These are phyloP conservation scores for Misgurnus anguillicaudatus DNA, from an alignment of 2,113 vertebrate species.

Conservation along the genomic window DNA sequence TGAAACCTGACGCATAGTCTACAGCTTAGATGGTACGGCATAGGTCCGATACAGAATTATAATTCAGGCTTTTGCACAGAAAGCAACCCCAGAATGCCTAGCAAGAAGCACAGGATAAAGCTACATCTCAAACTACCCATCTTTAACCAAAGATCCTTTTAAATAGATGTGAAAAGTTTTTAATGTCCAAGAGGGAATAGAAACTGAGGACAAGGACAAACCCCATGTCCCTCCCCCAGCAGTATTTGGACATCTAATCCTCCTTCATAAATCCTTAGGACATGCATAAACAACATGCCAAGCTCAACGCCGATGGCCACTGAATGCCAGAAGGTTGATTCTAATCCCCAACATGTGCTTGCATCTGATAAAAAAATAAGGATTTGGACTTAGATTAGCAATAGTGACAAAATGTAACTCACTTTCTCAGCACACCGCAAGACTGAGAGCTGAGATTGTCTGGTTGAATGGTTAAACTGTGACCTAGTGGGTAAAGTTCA, in stretches of 20 bases:
- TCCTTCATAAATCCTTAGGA: constrained; percentile 34
- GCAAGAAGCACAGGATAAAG: no score
- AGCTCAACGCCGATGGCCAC: not conserved
- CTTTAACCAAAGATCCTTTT: not conserved
- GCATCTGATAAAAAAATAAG: not conserved
- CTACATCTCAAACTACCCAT: no score
- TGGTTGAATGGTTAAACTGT: not conserved
- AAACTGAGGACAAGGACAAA: not conserved
- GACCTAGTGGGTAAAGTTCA: not conserved
- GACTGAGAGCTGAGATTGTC: no score
- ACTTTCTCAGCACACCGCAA: not conserved
- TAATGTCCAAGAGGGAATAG: no score
- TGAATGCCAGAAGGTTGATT: not conserved
- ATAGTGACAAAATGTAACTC: not conserved
- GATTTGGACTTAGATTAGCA: not conserved
- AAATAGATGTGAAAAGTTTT: not conserved
- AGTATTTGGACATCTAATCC: constrained; percentile 40
- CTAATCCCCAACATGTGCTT: constrained; percentile 19
- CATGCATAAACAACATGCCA: not conserved
- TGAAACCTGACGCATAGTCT: no score
- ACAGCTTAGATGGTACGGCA: no score
- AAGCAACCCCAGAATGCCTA: not conserved
- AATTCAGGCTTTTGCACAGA: not conserved
- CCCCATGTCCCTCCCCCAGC: not conserved
- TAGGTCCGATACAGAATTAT: no score